Conservation (phyloP, 2,113 vertebrate species). For the Sebastes fasciatus region DNA sequence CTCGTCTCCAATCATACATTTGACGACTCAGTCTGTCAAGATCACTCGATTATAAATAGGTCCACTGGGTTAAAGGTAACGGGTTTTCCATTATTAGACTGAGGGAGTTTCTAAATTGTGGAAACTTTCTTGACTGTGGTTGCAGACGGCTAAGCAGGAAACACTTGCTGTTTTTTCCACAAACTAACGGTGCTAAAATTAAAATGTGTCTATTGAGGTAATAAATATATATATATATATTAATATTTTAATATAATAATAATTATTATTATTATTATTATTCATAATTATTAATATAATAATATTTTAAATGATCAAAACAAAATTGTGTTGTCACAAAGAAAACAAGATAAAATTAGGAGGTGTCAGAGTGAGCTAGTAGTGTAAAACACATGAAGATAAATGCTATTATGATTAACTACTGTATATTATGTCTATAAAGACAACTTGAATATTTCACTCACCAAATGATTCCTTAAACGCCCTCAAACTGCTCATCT, state of each 20-base stretch:
- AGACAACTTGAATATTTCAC: constrained; percentile 25
- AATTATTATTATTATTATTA: too few relatives aligned
- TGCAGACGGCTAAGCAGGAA: background rate
- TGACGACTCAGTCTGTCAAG: background rate
- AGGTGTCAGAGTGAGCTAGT: background rate
- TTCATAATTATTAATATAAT: background rate
- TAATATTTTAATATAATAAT: too few relatives aligned
- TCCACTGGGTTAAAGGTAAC: background rate
- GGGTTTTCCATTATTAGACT: background rate
- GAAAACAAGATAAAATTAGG: background rate
- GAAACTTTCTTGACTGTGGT: constrained; percentile 10
- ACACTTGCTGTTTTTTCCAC: background rate
- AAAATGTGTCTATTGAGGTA: too few relatives aligned
- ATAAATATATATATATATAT: too few relatives aligned
- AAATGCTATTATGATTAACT: too few relatives aligned
- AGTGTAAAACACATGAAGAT: too few relatives aligned
- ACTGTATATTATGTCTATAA: background rate
- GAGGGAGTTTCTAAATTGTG: background rate
- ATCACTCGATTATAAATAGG: background rate
- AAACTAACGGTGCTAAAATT: background rate
- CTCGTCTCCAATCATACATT: background rate
- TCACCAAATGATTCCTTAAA: constrained; percentile 78
- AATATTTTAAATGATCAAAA: background rate
- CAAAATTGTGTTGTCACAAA: background rate
- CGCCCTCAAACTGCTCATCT: constrained; percentile 78